phyloP scores from a whole-genome alignment of 2,113 vertebrate genomes.

The Nerophis ophidion region DNA sequence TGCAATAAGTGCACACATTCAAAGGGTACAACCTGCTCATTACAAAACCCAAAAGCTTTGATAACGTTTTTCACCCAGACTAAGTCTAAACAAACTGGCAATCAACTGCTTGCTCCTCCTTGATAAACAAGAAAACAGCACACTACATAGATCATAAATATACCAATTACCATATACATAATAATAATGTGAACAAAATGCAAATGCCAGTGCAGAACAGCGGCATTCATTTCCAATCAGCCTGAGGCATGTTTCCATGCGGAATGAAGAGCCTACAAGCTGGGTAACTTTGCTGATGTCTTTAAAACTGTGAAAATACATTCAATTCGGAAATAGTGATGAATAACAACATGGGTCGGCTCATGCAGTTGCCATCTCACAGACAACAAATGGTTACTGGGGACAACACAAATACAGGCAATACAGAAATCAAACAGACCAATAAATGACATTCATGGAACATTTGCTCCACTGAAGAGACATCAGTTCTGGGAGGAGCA shows the following conservation, averaged over 20 bases:
- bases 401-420: neutral
- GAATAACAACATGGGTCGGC: neutral
- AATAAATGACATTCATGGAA: slow-evolving; percentile 2
- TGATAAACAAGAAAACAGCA: too few relatives aligned
- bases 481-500: slow-evolving; percentile 3
- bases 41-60: too few relatives aligned
- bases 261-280: neutral
- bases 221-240: neutral
- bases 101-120: too few relatives aligned
- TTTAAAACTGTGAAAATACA: neutral
- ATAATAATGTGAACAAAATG: neutral
- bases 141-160: neutral
- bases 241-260: neutral
- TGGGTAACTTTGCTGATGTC: neutral
- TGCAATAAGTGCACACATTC: too few relatives aligned
- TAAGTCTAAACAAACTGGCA: too few relatives aligned
- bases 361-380: neutral
- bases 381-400: neutral
- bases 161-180: neutral
- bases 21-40: too few relatives aligned
- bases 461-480: slow-evolving; percentile 1
- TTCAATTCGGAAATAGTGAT: neutral
- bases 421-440: neutral
- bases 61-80: too few relatives aligned
- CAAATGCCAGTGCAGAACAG: neutral